Evolutionary conservation across 92 coral and sea anemone genomes (phyloP).

Genomic region (Phenganax marumi): DNA sequence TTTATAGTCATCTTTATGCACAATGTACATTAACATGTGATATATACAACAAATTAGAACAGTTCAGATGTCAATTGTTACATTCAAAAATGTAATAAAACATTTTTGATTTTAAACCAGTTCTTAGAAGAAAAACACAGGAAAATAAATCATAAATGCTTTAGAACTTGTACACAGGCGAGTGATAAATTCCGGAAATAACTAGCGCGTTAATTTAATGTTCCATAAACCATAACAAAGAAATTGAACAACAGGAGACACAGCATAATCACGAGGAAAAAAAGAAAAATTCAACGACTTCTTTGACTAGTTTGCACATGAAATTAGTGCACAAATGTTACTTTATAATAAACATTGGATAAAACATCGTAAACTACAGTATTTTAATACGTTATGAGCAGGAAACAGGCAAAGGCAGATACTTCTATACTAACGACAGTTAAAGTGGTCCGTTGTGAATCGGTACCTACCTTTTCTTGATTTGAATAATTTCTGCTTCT

Average conservation of each 20-base stretch:
- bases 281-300: neutral
- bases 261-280: neutral
- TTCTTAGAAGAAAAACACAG: neutral
- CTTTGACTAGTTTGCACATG: neutral
- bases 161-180: neutral
- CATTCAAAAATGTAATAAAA: too few species aligned
- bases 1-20: too few species aligned
- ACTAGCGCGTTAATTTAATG: neutral
- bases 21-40: too few species aligned
- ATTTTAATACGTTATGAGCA: neutral
- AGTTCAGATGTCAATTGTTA: too few species aligned
- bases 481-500: slow-evolving; percentile 76
- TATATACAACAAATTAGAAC: too few species aligned
- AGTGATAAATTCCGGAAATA: slow-evolving; percentile 22
- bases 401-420: neutral
- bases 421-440: neutral
- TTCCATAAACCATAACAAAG: slow-evolving; percentile 10
- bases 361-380: neutral
- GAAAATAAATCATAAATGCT: neutral
- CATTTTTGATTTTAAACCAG: too few species aligned
- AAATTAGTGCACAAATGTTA: neutral
- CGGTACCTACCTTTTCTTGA: slow-evolving; percentile 87
- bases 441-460: neutral
- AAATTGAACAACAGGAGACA: neutral
- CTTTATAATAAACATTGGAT: neutral